Base-by-base conservation (phyloP, 1,140 invertebrate genomes). In the Choristoneura fumiferana region DNA sequence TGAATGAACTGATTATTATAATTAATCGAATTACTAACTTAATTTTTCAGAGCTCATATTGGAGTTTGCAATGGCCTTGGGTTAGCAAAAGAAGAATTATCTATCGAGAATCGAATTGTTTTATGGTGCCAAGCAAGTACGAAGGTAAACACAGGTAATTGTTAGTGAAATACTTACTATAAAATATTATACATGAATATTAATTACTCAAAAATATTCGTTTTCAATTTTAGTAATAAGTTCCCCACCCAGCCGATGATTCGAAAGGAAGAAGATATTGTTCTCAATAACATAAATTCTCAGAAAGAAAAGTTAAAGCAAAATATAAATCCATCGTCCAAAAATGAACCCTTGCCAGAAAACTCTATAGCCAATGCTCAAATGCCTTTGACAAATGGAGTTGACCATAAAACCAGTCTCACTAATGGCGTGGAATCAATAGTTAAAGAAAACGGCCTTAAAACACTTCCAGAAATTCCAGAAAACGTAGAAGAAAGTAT, bases 31-130 rank as follows among this genome's bases (percentile, higher is more conserved):
- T n/a, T n/a, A n/a, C n/a, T n/a, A n/a, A n/a, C n/a, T n/a, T n/a
- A n/a, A 34, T 75, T 76, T 75, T 76, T 34, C 73, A 85, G 82
- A 76, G 73, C 15, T 60, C 64, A 29, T 72, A 70, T 49, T 81
- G 75, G 73, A 76, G 67, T 58, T 61, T 85, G 8, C 72, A 81
- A 58, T 85, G 80, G 80, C 82, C 82, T 5, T 85, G 82, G 82
- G 73, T 78, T 22, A 71, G 73, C 55, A 73, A 73, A 52, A 53
- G 66, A 49, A 71, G 69, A 29, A 49, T 67, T 8, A 78, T 85
- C 17, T 85, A 73, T 55, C 63, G 73, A 57, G 82, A 85, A 61
- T 81, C 82, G 9, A 85, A 85, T 54, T 83, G 80, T 38, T 75
- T 71, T 54, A 55, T 77, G 65, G 82, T 85, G 13, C 77, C 78